Conservation (phyloP, 2,113 vertebrate genomes). For the Stegostoma tigrinum region DNA sequence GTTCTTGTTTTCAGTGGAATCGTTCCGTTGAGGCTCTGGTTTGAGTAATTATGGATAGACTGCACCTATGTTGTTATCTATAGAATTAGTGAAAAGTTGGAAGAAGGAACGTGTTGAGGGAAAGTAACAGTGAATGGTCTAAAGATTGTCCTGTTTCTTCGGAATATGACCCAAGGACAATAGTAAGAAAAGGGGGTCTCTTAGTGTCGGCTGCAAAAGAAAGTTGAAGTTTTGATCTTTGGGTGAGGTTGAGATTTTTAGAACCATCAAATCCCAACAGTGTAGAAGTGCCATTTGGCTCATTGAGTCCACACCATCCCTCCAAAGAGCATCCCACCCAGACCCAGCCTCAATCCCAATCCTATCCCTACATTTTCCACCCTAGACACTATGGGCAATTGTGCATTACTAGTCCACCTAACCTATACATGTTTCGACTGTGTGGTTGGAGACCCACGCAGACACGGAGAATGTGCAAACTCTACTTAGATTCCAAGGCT, state of each 20-base stretch:
- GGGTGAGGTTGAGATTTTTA: background rate
- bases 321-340: no score
- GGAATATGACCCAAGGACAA: background rate
- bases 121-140: background rate
- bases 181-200: background rate
- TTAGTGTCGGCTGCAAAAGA: background rate
- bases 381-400: no score
- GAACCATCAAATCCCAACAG: no score
- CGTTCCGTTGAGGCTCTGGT: background rate
- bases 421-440: no score
- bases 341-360: no score
- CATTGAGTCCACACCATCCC: no score
- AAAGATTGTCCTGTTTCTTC: background rate
- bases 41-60: background rate
- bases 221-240: background rate
- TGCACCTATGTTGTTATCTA: background rate
- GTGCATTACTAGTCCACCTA: no score
- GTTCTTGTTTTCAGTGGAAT: background rate
- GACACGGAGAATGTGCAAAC: no score
- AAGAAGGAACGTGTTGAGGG: background rate
- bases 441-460: no score
- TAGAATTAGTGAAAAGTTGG: background rate
- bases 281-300: no score
- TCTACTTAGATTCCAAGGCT: no score
- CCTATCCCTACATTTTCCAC: no score